Conservation (phyloP, 1,140 invertebrate genomes). For the Cardiocondyla obscurior region DNA sequence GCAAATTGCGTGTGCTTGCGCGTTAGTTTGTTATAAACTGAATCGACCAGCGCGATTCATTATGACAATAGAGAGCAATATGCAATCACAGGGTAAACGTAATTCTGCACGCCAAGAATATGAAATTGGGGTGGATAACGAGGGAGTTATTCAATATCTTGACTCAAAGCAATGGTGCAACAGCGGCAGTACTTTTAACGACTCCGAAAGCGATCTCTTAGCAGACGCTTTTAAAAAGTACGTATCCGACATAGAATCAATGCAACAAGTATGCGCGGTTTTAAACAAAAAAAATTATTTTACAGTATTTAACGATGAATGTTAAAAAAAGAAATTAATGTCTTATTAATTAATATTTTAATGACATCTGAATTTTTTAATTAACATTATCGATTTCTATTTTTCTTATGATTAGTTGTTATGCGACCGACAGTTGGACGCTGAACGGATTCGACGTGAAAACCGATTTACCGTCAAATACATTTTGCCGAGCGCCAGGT, state of each 20-base stretch:
- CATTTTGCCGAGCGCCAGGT: constrained; percentile 86
- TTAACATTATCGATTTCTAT: not conserved
- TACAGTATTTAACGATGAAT: no score
- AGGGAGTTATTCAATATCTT: constrained; percentile 88
- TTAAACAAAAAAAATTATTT: no score
- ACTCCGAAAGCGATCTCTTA: constrained; percentile 78
- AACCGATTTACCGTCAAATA: constrained; percentile 87
- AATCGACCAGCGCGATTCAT: constrained; percentile 87
- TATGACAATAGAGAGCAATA: constrained; percentile 87
- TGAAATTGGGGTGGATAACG: constrained; percentile 87
- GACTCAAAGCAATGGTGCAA: constrained; percentile 87
- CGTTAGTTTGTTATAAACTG: constrained; percentile 86
- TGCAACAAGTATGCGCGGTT: no score
- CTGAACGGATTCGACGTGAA: constrained; percentile 84
- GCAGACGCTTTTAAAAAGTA: constrained; percentile 37
- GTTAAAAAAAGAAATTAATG: no score
- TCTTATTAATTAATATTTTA: not conserved
- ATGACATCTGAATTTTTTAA: not conserved
- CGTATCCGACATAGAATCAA: not conserved
- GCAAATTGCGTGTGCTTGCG: constrained; percentile 85
- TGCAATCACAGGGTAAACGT: constrained; percentile 88
- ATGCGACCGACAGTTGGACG: constrained; percentile 85
- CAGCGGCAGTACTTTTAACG: constrained; percentile 86
- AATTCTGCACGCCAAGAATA: constrained; percentile 85
- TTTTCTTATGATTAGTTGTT: constrained; percentile 83